phyloP scores from a whole-genome alignment of 1,140 invertebrate species.

The Harpegnathos saltator region DNA sequence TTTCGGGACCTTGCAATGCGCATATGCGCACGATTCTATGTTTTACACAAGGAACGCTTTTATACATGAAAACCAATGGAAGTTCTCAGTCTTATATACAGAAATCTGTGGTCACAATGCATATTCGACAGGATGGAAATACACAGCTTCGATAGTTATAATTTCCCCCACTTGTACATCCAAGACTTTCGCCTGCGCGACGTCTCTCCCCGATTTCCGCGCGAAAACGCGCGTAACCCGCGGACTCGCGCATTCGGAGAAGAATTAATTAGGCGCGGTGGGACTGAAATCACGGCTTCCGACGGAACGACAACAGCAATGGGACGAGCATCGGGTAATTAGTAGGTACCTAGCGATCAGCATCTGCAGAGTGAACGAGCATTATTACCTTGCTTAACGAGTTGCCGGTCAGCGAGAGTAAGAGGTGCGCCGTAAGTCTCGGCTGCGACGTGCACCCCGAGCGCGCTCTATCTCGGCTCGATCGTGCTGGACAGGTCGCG shows the following conservation, averaged over 20 bases:
- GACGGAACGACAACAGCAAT: constrained; percentile 59
- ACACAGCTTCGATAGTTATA: no score
- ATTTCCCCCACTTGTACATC: no score
- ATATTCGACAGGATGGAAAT: no score
- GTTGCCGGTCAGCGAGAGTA: constrained; percentile 60
- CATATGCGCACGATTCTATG: no score
- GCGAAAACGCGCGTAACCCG: background rate
- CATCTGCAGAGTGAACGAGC: constrained; percentile 83
- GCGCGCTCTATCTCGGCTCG: constrained; percentile 64
- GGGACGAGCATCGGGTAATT: constrained; percentile 81
- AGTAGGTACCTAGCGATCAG: constrained; percentile 83
- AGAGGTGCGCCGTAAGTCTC: constrained; percentile 69
- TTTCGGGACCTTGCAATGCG: no score
- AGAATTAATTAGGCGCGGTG: constrained; percentile 77
- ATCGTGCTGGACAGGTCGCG: constrained; percentile 53
- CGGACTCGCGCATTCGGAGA: constrained; percentile 58
- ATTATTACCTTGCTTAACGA: constrained; percentile 82
- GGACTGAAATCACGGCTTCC: constrained; percentile 66
- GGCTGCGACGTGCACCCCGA: constrained; percentile 53
- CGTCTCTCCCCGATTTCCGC: constrained; percentile 1
- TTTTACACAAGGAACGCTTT: no score
- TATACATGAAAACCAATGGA: no score
- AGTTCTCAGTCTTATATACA: no score
- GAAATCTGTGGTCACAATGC: no score
- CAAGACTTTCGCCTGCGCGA: background rate